Conservation (phyloP, 64 coral and sea anemone genomes). For the Montipora efflorescens region DNA sequence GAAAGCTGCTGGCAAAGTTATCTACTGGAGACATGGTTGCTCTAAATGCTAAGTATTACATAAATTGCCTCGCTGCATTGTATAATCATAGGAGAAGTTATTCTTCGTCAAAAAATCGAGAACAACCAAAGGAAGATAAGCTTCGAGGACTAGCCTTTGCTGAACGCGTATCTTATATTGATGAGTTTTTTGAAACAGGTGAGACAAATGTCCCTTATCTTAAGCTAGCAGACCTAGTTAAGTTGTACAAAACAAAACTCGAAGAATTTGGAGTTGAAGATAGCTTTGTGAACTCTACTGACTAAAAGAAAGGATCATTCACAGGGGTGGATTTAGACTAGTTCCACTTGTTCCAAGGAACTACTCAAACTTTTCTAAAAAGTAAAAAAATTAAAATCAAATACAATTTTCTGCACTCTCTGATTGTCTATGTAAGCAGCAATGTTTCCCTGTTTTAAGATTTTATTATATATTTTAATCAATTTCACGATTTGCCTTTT, state of each 20-base stretch:
- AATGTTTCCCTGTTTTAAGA: conserved; percentile 56
- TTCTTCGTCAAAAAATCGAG: neutral
- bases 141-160: neutral
- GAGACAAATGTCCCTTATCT: neutral
- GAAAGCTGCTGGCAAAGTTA: neutral
- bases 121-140: neutral
- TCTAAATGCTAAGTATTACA: neutral
- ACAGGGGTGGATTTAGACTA: conserved; percentile 21
- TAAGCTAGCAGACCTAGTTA: neutral
- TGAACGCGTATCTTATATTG: neutral
- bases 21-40: neutral
- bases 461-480: conserved; percentile 67
- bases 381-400: too few species aligned
- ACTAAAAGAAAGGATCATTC: neutral
- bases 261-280: neutral
- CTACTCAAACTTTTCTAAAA: conserved; percentile 12
- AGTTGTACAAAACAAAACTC: neutral
- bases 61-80: neutral
- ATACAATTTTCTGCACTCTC: too few species aligned
- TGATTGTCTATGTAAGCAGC: neutral
- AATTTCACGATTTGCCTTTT: conserved; percentile 46
- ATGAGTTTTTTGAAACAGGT: neutral
- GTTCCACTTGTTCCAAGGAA: neutral
- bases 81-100: neutral
- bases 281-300: neutral